Base-by-base conservation (phyloP, 2,888 invertebrate species). In the Leptopilina drosophilae region DNA sequence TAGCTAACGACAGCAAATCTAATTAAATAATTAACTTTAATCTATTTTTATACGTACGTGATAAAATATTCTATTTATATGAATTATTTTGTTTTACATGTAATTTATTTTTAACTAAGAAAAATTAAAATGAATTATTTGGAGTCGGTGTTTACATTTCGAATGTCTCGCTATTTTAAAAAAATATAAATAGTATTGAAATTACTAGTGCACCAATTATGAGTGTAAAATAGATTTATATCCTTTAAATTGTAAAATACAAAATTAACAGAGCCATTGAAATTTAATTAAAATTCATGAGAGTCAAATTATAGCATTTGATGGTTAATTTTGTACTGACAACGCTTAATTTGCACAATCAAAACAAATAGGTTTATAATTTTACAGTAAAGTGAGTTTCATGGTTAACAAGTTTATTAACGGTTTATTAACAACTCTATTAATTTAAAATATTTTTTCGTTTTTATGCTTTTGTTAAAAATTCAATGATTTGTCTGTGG, bases 241-340 rank as follows among this genome's bases (percentile, higher is more conserved):
- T 15, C 20, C 20, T 59, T 9, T 62, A 15, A 62, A 62, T 20
- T 62, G 9, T 7, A 62, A 62, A 7, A 14, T 6, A 1, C 46
- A 7, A 20, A 69, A 69, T 69, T 49, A 6, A 7, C 69, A 26
- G 53, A 26, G 26, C 69, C 20, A 53, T 69, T 69, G 53, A n/a
- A 49, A 14, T 53, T 69, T 53, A 53, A 53, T 49, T 69, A 33
- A 33, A 69, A 26, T 69, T 69, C 53, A 69, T 69, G 49, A 69
- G 26, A 69, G 26, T 69, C 53, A 33, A 46, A 49, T 49, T 20
- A n/a, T 53, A 53, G 14, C 69, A 20, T 20, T 69, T 69, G 14
- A 53, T 14, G 53, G 69, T 69, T 69, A 53, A 69, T 69, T 69
- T 69, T 49, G 69, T 53, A 26, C 46, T 69, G 53, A 69, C 49